These are phyloP conservation scores for Zoanthus sansibaricus DNA, from an alignment of 92 coral and sea anemone species.

Conservation along the genomic window DNA sequence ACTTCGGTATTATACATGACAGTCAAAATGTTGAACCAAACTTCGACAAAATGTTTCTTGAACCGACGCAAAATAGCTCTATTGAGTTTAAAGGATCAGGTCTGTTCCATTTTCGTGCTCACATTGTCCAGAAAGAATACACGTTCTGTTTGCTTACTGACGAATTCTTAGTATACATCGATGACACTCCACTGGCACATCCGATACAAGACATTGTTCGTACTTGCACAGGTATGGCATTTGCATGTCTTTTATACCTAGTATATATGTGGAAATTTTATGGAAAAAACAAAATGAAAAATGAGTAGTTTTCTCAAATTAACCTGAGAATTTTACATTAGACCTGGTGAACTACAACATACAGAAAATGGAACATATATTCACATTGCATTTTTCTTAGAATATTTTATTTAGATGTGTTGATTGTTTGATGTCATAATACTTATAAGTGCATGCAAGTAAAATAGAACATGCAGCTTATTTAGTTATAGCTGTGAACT, in stretches of 20 bases:
- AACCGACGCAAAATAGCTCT: conserved; percentile 81
- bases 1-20: conserved; percentile 67
- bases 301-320: conserved; percentile 43
- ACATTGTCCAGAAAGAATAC: conserved; percentile 83
- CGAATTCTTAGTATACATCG: conserved; percentile 89
- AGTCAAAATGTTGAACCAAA: conserved; percentile 58
- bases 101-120: conserved; percentile 93
- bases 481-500: background rate
- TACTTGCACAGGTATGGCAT: conserved; percentile 93
- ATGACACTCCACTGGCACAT: conserved; percentile 89
- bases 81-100: conserved; percentile 93
- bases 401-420: background rate
- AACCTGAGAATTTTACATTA: background rate
- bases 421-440: background rate
- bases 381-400: too few relatives aligned
- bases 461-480: background rate
- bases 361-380: too few relatives aligned
- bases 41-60: conserved; percentile 58
- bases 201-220: conserved; percentile 91
- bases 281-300: conserved; percentile 81
- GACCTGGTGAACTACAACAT: background rate
- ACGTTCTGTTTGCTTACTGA: conserved; percentile 87
- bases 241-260: conserved; percentile 70
- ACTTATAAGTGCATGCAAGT: background rate
- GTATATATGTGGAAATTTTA: conserved; percentile 80